These are phyloP conservation scores for Morus bassanus DNA, from an alignment of 2,797 vertebrate genomes.

Conservation along the genomic window DNA sequence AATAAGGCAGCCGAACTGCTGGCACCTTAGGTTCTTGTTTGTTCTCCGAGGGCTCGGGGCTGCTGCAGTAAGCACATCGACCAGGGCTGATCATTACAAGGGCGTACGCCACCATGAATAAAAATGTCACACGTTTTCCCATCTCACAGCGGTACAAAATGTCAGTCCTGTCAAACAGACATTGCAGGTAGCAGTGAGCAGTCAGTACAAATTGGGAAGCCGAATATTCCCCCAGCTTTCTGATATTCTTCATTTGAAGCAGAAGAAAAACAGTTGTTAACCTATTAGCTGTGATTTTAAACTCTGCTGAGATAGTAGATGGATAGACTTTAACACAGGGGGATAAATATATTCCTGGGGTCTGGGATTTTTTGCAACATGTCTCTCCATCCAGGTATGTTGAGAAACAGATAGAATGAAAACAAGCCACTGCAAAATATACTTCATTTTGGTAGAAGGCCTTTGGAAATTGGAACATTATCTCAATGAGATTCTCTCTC, in stretches of 20 bases:
- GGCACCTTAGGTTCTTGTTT: slow-evolving; percentile 81
- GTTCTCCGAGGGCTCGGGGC: slow-evolving; percentile 83
- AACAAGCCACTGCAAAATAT: not conserved
- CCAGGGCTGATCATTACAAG: slow-evolving; percentile 88
- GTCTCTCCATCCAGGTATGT: slow-evolving; percentile 46
- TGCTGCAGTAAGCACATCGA: slow-evolving; percentile 84
- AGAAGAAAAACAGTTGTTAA: slow-evolving; percentile 86
- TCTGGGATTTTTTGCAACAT: slow-evolving; percentile 66
- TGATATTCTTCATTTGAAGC: slow-evolving; percentile 85
- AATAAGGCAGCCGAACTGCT: slow-evolving; percentile 84
- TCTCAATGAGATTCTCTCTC: slow-evolving; percentile 17
- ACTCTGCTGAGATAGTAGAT: slow-evolving; percentile 74
- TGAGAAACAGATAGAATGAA: not conserved
- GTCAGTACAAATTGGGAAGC: slow-evolving; percentile 86
- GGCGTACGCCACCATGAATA: slow-evolving; percentile 85
- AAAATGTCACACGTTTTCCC: slow-evolving; percentile 85
- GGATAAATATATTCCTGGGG: slow-evolving; percentile 69
- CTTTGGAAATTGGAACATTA: slow-evolving; percentile 1
- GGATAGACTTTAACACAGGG: slow-evolving; percentile 72
- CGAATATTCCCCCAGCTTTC: slow-evolving; percentile 82
- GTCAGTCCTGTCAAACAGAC: slow-evolving; percentile 86
- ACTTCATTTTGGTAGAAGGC: slow-evolving; percentile 26
- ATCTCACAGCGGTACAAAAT: slow-evolving; percentile 84
- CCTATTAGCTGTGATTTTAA: slow-evolving; percentile 85
- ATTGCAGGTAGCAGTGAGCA: slow-evolving; percentile 82